Evolutionary conservation across 2,888 invertebrate genomes (phyloP).

Genomic region (Agapostemon virescens): DNA sequence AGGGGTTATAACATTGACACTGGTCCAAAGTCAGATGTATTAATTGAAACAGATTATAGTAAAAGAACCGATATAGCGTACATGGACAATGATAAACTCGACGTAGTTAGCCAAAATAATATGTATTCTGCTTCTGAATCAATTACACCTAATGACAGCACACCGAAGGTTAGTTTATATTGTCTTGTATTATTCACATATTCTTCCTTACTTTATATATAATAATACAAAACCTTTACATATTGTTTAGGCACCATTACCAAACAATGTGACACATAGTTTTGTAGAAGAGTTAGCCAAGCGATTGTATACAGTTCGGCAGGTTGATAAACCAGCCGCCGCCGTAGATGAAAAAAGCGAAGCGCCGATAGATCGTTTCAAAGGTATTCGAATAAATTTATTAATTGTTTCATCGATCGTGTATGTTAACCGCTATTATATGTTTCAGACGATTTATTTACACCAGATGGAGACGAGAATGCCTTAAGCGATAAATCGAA

Average conservation of each 20-base stretch:
- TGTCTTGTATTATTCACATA: background rate
- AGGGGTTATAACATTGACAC: conserved; percentile 45
- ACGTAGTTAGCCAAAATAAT: conserved; percentile 71
- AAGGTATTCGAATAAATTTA: conserved; percentile 67
- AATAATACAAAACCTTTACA: conserved; percentile 12
- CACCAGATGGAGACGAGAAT: conserved; percentile 69
- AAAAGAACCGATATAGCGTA: conserved; percentile 65
- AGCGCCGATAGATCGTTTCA: conserved; percentile 72
- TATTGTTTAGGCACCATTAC: conserved; percentile 38
- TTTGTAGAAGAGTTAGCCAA: conserved; percentile 85
- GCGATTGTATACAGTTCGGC: conserved; percentile 82
- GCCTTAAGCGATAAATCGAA: conserved; percentile 69
- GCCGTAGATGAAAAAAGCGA: conserved; percentile 71
- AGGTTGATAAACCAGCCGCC: conserved; percentile 80
- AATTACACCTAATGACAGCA: conserved; percentile 71
- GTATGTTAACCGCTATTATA: background rate
- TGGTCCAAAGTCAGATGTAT: conserved; percentile 63
- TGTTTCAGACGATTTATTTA: conserved; percentile 73
- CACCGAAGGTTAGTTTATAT: conserved; percentile 65
- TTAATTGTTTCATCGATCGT: background rate
- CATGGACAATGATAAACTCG: conserved; percentile 67
- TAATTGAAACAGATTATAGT: conserved; percentile 72
- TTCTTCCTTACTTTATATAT: background rate
- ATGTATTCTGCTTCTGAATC: conserved; percentile 73
- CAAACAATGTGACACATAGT: conserved; percentile 70